phyloP scores from a whole-genome alignment of 1,140 invertebrate species.

The Drosophila sturtevanti region DNA sequence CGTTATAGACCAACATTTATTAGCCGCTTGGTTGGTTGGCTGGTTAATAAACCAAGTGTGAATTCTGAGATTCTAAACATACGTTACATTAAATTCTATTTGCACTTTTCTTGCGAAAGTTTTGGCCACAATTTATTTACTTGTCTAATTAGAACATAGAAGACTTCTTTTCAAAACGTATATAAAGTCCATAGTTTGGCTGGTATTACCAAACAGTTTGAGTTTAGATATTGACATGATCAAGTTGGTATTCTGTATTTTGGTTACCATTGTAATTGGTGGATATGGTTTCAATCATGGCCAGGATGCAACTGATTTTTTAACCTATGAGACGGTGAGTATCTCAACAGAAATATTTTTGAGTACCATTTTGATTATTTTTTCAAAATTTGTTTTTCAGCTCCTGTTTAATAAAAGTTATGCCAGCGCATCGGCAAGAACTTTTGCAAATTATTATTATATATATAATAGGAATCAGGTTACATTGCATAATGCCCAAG shows the following conservation, averaged over 20 bases:
- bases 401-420: conserved; percentile 31
- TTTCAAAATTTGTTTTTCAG: conserved; percentile 31
- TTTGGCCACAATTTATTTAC: background rate
- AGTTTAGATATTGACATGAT: background rate
- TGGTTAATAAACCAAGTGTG: background rate
- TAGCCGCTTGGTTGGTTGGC: background rate
- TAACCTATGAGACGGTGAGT: background rate
- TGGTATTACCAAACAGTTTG: background rate
- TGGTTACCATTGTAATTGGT: background rate
- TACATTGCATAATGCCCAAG: conserved; percentile 48
- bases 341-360: background rate
- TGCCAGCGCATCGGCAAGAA: conserved; percentile 1
- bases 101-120: conserved; percentile 29
- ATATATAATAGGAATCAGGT: conserved; percentile 62
- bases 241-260: background rate
- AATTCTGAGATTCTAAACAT: background rate
- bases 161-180: background rate
- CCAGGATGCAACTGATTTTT: background rate
- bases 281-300: background rate
- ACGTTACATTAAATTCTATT: conserved; percentile 8
- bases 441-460: conserved; percentile 63
- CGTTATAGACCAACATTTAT: background rate
- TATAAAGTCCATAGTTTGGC: background rate
- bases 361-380: background rate
- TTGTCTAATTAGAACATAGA: background rate